Evolutionary conservation across 2,888 invertebrate genomes (phyloP), one percentile per base, ranked within the genome.

Genomic region (Dromius quadrimaculatus): DNA sequence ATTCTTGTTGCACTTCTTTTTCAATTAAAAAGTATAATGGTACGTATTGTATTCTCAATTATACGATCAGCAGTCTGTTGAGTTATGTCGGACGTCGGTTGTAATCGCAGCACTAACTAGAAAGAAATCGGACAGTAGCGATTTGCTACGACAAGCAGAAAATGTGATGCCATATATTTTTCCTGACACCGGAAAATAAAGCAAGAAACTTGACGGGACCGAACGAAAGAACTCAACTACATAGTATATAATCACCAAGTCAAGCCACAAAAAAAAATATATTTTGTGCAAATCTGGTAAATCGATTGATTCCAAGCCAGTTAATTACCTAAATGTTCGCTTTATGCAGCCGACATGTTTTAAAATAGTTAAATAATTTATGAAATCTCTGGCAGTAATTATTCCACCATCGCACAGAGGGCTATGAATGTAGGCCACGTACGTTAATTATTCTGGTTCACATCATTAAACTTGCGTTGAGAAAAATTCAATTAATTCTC

Each of bases 401-500:
- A 59, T 59, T 17, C 15, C n/a, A 5, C 57, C 11, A 9, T 20
- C 22, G 20, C 47, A 22, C 22, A 9, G 19, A 8, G 9, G 8
- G 43, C 19, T 2, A 17, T 11, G 9, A 17, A 22, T 22, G 11
- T 20, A 9, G n/a, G 1, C 34, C 62, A 41, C 43, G 38, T 43
- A 62, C 62, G 41, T 62, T 62, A 41, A 62, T 62, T 62, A 62
- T 41, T 19, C 22, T 61, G 34, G 57, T 32, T 59, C 59, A 59
- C 59, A 36, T 41, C n/a, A 64, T 64, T 64, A 64, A 64, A 64
- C 47, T 64, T 15, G 19, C 28, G 17, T 50, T 47, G 50, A 20
- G 50, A 64, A 34, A 50, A 64, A 64, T 38, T 64, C 50, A 64
- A 64, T 64, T 50, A 64, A 50, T 64, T 64, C 38, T 34, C 64